phyloP scores from a whole-genome alignment of 2,888 invertebrate genomes.

The Xestobium rufovillosum region DNA sequence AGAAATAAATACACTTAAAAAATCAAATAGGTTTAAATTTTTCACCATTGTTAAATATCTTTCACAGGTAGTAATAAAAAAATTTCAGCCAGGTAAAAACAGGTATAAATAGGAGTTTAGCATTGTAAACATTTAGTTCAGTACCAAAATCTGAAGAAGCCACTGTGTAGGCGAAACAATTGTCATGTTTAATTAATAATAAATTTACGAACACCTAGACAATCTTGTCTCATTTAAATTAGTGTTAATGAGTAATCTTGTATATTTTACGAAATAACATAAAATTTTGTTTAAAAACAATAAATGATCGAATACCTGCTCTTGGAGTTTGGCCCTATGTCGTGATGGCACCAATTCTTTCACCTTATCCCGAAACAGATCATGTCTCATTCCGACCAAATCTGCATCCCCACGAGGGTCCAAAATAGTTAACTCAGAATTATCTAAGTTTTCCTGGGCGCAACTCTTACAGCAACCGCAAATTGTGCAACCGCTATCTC shows the following conservation, averaged over 20 bases:
- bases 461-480: slow-evolving; percentile 91
- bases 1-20: no score
- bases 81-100: background rate
- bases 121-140: no score
- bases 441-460: slow-evolving; percentile 60
- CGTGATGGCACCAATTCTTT: slow-evolving; percentile 42
- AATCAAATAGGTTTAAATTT: no score
- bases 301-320: slow-evolving; percentile 39
- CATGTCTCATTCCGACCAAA: slow-evolving; percentile 48
- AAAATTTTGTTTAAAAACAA: slow-evolving; percentile 7
- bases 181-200: no score
- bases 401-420: slow-evolving; percentile 45
- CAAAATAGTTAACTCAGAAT: slow-evolving; percentile 45
- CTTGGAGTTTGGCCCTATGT: slow-evolving; percentile 50
- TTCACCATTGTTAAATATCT: no score
- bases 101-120: no score
- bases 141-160: no score
- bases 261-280: no score
- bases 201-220: background rate
- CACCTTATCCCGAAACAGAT: slow-evolving; percentile 45
- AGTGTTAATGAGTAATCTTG: background rate
- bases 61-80: no score
- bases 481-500: slow-evolving; percentile 86
- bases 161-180: no score
- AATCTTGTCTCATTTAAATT: no score